phyloP scores from a whole-genome alignment of 2,797 vertebrate species.

The Gastrophryne carolinensis region DNA sequence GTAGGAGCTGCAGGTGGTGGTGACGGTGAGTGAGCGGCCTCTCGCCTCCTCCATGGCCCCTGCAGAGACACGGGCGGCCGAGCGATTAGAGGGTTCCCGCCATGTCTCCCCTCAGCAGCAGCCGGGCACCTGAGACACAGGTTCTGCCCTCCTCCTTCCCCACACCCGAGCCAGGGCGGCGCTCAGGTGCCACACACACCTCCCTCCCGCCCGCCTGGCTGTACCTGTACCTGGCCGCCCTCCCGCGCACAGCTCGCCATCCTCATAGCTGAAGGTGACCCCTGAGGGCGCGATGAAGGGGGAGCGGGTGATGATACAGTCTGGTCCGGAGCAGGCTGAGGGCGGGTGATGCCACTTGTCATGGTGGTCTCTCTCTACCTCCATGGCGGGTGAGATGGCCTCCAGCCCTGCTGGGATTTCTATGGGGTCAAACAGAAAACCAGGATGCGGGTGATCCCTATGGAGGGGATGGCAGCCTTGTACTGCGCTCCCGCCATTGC shows the following conservation, averaged over 20 bases:
- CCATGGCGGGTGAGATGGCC: neutral
- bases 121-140: too few species aligned
- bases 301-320: conserved; percentile 8
- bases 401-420: neutral
- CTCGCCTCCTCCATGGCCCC: conserved; percentile 63
- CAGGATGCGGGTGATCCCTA: neutral
- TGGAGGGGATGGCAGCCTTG: too few species aligned
- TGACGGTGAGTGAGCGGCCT: conserved; percentile 68
- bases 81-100: neutral
- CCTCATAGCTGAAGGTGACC: neutral
- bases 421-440: conserved; percentile 5
- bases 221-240: neutral
- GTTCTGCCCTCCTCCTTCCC: neutral
- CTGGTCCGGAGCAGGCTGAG: neutral
- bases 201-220: neutral
- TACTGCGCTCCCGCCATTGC: too few species aligned
- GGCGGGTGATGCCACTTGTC: conserved; percentile 33
- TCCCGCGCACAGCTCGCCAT: neutral
- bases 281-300: neutral
- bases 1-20: conserved; percentile 73
- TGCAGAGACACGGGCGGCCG: neutral
- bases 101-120: neutral
- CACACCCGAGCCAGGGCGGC: conserved; percentile 17
- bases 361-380: neutral
- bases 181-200: conserved; percentile 2